phyloP scores from a whole-genome alignment of 2,888 invertebrate genomes.

The Ornithoptera alexandrae region DNA sequence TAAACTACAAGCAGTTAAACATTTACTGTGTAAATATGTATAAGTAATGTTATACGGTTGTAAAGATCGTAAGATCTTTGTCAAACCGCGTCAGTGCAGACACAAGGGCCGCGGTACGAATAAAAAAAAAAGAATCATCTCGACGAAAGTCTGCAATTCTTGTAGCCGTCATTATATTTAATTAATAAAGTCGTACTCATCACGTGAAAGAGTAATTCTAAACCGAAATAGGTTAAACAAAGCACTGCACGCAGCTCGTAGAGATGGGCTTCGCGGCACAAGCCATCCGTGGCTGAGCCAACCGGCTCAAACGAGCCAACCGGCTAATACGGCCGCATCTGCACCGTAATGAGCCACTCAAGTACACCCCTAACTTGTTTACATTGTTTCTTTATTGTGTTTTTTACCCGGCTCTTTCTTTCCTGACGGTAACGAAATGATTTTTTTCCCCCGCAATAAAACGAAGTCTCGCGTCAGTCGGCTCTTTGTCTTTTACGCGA shows the following conservation, averaged over 20 bases:
- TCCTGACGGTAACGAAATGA: conserved; percentile 66
- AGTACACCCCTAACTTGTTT: conserved; percentile 78
- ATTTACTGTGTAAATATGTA: too few species aligned
- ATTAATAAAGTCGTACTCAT: conserved; percentile 66
- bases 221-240: conserved; percentile 78
- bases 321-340: conserved; percentile 73
- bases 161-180: conserved; percentile 43
- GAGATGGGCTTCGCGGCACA: conserved; percentile 42
- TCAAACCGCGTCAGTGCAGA: neutral
- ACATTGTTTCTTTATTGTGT: conserved; percentile 80
- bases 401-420: conserved; percentile 73
- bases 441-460: conserved; percentile 68
- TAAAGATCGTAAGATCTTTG: conserved; percentile 1
- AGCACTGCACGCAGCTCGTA: conserved; percentile 45
- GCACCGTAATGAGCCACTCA: conserved; percentile 77
- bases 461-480: conserved; percentile 58
- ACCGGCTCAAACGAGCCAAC: conserved; percentile 53
- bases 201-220: conserved; percentile 70
- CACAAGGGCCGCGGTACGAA: conserved; percentile 2
- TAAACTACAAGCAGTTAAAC: too few species aligned
- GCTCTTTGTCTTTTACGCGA: conserved; percentile 53
- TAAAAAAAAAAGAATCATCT: conserved; percentile 19
- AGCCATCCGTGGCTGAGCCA: conserved; percentile 45
- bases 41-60: too few species aligned
- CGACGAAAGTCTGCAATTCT: conserved; percentile 23